Evolutionary conservation across 2,888 invertebrate species (phyloP).

Genomic region (Cactoblastis cactorum): DNA sequence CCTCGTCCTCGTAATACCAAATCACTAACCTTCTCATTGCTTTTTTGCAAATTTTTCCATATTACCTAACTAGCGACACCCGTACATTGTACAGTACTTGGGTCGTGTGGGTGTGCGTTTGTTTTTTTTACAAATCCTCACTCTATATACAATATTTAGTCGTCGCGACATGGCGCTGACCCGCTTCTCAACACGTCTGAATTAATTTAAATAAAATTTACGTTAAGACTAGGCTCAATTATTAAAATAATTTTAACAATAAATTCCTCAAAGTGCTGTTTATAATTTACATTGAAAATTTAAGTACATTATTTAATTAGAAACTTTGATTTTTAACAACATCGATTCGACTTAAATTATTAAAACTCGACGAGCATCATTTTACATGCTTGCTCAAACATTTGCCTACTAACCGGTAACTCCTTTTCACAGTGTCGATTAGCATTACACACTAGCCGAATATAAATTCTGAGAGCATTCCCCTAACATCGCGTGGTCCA

Average conservation of each 20-base stretch:
- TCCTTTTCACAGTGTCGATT: conserved; percentile 51
- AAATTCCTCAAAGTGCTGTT: conserved; percentile 65
- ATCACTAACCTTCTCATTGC: conserved; percentile 77
- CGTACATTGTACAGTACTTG: conserved; percentile 30
- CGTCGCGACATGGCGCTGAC: conserved; percentile 10
- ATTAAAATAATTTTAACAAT: conserved; percentile 67
- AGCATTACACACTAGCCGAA: conserved; percentile 62
- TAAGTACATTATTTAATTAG: conserved; percentile 76
- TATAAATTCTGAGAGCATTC: conserved; percentile 73
- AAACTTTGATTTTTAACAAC: conserved; percentile 77
- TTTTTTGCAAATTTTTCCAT: conserved; percentile 53
- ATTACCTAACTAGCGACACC: conserved; percentile 53
- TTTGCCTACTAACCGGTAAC: conserved; percentile 70
- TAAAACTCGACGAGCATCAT: conserved; percentile 67
- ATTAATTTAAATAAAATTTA: conserved; percentile 63
- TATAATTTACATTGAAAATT: conserved; percentile 75
- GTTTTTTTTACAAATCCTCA: conserved; percentile 31
- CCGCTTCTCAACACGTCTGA: conserved; percentile 42
- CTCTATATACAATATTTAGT: conserved; percentile 40
- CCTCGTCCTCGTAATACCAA: conserved; percentile 52
- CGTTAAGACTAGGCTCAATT: conserved; percentile 76
- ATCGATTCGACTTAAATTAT: conserved; percentile 76
- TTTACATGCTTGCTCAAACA: conserved; percentile 77
- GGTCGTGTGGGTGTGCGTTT: conserved; percentile 57
- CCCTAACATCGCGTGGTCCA: conserved; percentile 69